These are phyloP conservation scores for Drosophila leonis DNA, from an alignment of 2,888 invertebrate species.

Conservation along the genomic window DNA sequence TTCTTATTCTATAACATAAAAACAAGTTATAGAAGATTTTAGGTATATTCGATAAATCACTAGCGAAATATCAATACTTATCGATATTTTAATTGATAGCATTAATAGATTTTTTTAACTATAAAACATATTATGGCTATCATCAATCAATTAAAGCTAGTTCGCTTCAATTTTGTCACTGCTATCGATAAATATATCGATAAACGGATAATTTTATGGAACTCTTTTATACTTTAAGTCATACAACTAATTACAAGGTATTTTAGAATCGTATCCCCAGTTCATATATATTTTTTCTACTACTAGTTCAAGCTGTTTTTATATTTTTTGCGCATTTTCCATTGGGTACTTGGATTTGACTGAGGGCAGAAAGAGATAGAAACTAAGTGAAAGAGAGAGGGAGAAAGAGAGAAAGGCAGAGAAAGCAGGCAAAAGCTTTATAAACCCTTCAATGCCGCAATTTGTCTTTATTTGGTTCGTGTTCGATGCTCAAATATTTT, in stretches of 20 bases:
- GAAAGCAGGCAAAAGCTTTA: conserved; percentile 24
- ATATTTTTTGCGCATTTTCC: conserved; percentile 43
- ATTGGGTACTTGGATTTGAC: conserved; percentile 52
- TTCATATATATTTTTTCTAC: neutral
- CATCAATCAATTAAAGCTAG: neutral
- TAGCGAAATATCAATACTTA: neutral
- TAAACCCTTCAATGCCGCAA: conserved; percentile 81
- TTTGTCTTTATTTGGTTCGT: conserved; percentile 85
- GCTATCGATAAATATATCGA: neutral
- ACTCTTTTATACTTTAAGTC: neutral
- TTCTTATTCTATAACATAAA: too few species aligned
- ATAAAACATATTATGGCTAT: neutral
- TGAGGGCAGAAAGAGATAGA: neutral
- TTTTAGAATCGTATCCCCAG: neutral
- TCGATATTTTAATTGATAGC: neutral
- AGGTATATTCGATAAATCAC: too few species aligned
- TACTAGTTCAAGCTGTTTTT: neutral
- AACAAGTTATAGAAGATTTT: too few species aligned
- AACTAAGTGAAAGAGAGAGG: neutral
- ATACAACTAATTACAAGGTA: conserved; percentile 2
- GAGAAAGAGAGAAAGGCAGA: neutral
- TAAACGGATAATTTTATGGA: neutral
- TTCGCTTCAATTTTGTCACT: neutral
- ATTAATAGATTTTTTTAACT: neutral
- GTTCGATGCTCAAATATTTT: conserved; percentile 76